Base-by-base conservation (phyloP, 2,888 invertebrate genomes). In the Tupiocoris notatus region DNA sequence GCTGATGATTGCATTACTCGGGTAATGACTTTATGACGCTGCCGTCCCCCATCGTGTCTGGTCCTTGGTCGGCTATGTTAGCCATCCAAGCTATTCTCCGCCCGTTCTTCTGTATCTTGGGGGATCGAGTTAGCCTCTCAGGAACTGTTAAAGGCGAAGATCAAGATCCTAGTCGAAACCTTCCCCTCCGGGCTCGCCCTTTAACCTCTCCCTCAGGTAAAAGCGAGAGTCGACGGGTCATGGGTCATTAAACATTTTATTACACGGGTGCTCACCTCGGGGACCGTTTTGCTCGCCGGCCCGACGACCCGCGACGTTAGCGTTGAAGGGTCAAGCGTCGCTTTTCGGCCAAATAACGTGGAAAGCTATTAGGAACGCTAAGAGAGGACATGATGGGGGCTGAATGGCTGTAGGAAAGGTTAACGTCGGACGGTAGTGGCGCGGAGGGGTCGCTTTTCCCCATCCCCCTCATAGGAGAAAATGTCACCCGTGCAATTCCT, bases 191-290 rank as follows among this genome's bases (percentile, higher is more conserved):
- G n/a, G 20, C 73, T 62, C 39, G 12, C 17, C 73, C 17, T 22
- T 16, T 73, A 62, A 73, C 62, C 73, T 39, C 63, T n/a, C n/a
- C n/a, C n/a, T n/a, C n/a, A n/a, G n/a, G n/a, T n/a, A n/a, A n/a
- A n/a, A n/a, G n/a, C 18, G 62, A 21, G 73, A 23, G 21, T 54
- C 62, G 62, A 62, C 17, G 63, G 67, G 63, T 57, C 73, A 73
- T 62, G 73, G 73, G 73, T 73, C 73, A 73, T 73, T 73, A 73
- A 73, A 73, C 73, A 73, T 73, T 73, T 73, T 73, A 73, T 73
- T 73, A 73, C 73, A 73, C 58, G 73, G 73, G 63, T 63, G 73
- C 73, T 73, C 73, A 63, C 73, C 73, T 62, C 39, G 73, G 61
- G 62, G 73, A 25, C 62, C 62, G 62, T 73, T 73, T 73, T 62